Conservation (phyloP, 2,888 invertebrate species). For the Malthinus flaveolus region DNA sequence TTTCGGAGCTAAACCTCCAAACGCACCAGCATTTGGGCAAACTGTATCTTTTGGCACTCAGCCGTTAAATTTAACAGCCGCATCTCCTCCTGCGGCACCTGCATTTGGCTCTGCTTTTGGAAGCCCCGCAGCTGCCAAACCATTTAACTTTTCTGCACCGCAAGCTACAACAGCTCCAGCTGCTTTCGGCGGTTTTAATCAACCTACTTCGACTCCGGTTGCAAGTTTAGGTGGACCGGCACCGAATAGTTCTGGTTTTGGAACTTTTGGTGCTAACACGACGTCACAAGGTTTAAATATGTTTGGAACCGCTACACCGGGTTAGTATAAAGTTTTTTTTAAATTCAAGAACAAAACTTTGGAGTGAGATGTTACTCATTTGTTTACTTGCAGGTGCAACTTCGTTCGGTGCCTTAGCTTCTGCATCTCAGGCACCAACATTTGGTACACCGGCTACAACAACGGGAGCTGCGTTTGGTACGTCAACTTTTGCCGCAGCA, state of each 20-base stretch:
- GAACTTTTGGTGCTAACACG: background rate
- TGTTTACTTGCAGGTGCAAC: background rate
- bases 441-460: background rate
- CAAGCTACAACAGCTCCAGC: conserved; percentile 2
- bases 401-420: background rate
- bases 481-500: background rate
- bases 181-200: background rate
- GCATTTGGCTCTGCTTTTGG: conserved; percentile 8
- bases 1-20: conserved; percentile 32
- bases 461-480: conserved; percentile 6
- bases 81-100: background rate
- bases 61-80: background rate
- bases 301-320: background rate
- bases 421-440: conserved; percentile 1
- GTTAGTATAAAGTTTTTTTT: background rate
- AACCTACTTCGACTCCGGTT: too few relatives aligned
- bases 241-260: background rate
- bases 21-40: background rate
- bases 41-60: background rate
- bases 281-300: background rate
- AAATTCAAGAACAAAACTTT: too few relatives aligned
- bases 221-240: too few relatives aligned
- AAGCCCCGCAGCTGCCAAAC: conserved; percentile 1
- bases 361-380: background rate
- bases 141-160: conserved; percentile 6